Conservation (phyloP, 2,888 invertebrate genomes). For the Spicauda simplicius region DNA sequence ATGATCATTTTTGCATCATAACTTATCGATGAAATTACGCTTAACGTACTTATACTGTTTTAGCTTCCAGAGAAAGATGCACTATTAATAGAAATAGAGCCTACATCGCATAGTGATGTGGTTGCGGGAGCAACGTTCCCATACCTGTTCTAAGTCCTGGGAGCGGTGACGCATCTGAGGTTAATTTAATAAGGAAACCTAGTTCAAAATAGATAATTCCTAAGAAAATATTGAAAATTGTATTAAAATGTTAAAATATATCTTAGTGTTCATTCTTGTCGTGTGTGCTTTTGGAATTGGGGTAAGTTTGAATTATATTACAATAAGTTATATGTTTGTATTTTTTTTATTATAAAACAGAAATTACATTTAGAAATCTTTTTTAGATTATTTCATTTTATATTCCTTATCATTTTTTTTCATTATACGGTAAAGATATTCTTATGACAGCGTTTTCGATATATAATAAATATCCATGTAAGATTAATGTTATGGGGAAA, state of each 20-base stretch:
- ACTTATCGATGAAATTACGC: not conserved
- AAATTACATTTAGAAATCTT: too few species aligned
- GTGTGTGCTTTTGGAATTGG: constrained; percentile 12
- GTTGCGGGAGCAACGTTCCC: constrained; percentile 65
- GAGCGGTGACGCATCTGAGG: not conserved
- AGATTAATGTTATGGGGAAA: too few species aligned
- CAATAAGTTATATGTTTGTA: too few species aligned
- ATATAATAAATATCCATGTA: too few species aligned
- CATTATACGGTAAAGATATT: too few species aligned
- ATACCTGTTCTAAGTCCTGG: constrained; percentile 57
- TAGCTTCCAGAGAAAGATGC: not conserved
- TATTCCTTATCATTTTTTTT: too few species aligned
- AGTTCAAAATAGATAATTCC: not conserved
- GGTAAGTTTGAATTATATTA: constrained; percentile 34
- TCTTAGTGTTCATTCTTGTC: constrained; percentile 27
- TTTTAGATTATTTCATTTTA: too few species aligned
- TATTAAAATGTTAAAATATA: constrained; percentile 34
- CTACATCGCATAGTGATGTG: constrained; percentile 50
- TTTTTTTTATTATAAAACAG: too few species aligned
- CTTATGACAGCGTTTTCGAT: too few species aligned
- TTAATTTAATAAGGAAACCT: constrained; percentile 8
- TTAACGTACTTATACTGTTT: not conserved
- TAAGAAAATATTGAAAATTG: not conserved
- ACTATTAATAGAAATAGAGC: constrained; percentile 48
- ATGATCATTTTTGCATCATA: too few species aligned